A percentile compares a stretch with the other conserved stretches of the same genome.
These are phyloP conservation scores for Drosophila trapezifrons DNA, from an alignment of 1,140 invertebrate genomes.

Conservation along the genomic window DNA sequence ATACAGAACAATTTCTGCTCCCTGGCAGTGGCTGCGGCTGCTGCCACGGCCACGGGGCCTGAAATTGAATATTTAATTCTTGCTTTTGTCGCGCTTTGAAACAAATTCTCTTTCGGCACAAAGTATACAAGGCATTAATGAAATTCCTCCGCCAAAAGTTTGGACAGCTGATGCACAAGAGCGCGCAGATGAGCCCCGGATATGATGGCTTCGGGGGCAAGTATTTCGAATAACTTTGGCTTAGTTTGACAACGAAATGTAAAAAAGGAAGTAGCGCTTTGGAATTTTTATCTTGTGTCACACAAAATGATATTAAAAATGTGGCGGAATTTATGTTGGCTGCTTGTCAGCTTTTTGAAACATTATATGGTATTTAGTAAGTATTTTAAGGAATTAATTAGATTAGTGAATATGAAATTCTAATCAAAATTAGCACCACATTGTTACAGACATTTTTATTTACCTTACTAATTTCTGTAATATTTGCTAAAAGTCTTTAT, in stretches of 20 bases:
- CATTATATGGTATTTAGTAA: neutral
- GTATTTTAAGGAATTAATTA: neutral
- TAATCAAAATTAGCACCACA: too few relatives aligned
- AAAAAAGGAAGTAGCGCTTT: neutral
- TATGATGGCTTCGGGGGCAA: conserved; percentile 14
- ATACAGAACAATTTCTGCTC: conserved; percentile 45
- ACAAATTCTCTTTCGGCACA: conserved; percentile 35
- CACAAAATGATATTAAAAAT: neutral
- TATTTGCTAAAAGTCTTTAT: too few relatives aligned
- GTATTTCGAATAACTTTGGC: conserved; percentile 29
- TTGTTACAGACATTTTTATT: too few relatives aligned
- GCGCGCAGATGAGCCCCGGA: conserved; percentile 29
- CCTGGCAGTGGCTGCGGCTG: conserved; percentile 17
- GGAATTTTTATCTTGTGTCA: conserved; percentile 21
- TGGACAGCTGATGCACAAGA: conserved; percentile 36
- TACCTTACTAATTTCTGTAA: too few relatives aligned
- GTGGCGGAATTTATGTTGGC: conserved; percentile 1
- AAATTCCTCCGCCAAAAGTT: conserved; percentile 39
- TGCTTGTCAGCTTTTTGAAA: conserved; percentile 1
- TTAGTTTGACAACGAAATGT: conserved; percentile 20
- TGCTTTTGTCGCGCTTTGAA: conserved; percentile 55
- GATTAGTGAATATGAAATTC: neutral
- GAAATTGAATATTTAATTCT: conserved; percentile 75
- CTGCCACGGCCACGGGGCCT: conserved; percentile 31
- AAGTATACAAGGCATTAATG: conserved; percentile 42